Conservation (phyloP, 2,797 vertebrate species). For the Morelia viridis region DNA sequence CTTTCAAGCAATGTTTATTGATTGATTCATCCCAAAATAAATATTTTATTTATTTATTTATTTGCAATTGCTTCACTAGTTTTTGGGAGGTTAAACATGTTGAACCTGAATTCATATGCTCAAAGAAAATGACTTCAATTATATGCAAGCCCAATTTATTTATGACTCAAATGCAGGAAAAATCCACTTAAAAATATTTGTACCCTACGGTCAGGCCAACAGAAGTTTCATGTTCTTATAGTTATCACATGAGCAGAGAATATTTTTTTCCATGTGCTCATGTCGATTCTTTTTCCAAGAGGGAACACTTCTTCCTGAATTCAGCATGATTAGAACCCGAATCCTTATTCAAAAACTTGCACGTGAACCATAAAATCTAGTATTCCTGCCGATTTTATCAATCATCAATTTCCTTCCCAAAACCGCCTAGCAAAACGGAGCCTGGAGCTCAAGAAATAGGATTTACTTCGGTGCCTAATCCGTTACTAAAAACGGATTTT, state of each 20-base stretch:
- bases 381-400: background rate
- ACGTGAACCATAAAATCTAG: background rate
- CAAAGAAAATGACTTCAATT: background rate
- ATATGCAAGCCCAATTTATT: background rate
- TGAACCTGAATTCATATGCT: background rate
- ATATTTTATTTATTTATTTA: background rate
- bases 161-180: background rate
- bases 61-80: background rate
- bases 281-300: background rate
- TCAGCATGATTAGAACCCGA: background rate
- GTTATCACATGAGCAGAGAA: background rate
- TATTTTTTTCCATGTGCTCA: background rate
- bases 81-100: background rate
- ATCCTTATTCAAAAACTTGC: background rate
- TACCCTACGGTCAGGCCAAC: background rate
- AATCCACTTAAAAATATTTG: background rate
- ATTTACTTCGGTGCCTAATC: background rate
- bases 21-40: background rate
- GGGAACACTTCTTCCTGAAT: background rate
- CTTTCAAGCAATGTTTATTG: background rate
- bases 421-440: background rate
- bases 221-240: background rate
- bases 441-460: background rate
- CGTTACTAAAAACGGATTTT: background rate
- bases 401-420: no score